phyloP scores from a whole-genome alignment of 2,113 vertebrate species.

The Lucifuga dentata region DNA sequence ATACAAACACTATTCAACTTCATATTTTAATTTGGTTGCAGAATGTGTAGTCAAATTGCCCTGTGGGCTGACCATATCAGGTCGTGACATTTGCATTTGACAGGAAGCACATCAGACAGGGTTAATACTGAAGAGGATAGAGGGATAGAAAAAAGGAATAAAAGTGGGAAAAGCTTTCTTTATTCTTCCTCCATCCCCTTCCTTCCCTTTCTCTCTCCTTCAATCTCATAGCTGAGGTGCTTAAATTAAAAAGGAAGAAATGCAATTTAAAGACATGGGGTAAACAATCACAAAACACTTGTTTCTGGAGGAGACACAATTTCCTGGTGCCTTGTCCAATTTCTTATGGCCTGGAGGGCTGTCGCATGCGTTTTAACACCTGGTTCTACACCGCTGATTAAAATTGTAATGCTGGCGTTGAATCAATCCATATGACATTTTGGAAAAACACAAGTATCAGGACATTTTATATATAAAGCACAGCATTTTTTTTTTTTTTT shows the following conservation, averaged over 20 bases:
- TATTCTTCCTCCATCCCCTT: constrained; percentile 22
- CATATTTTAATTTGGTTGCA: constrained; percentile 66
- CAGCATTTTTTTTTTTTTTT: no score
- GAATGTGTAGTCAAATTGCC: constrained; percentile 70
- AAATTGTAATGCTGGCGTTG: constrained; percentile 85
- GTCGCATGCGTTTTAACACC: constrained; percentile 83
- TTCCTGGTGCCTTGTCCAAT: constrained; percentile 88
- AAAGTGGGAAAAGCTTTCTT: constrained; percentile 79
- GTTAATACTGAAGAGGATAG: constrained; percentile 83
- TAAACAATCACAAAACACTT: constrained; percentile 89
- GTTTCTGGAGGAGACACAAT: constrained; percentile 86
- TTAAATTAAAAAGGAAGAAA: constrained; percentile 91
- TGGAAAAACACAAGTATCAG: constrained; percentile 81
- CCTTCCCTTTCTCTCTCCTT: constrained; percentile 43
- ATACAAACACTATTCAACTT: constrained; percentile 36
- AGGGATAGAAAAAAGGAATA: constrained; percentile 72
- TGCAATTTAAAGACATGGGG: constrained; percentile 94
- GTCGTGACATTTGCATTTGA: constrained; percentile 87
- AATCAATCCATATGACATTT: constrained; percentile 90
- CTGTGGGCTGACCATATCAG: constrained; percentile 84
- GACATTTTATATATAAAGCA: constrained; percentile 78
- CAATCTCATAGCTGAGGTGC: constrained; percentile 70
- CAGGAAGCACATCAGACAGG: constrained; percentile 82
- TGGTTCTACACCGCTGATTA: constrained; percentile 88
- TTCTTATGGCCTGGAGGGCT: constrained; percentile 84